Percentiles rank a stretch among this genome's conserved stretches.
These are phyloP conservation scores for Erythrocercus mccallii DNA, from an alignment of 2,113 vertebrate genomes.

Conservation along the genomic window DNA sequence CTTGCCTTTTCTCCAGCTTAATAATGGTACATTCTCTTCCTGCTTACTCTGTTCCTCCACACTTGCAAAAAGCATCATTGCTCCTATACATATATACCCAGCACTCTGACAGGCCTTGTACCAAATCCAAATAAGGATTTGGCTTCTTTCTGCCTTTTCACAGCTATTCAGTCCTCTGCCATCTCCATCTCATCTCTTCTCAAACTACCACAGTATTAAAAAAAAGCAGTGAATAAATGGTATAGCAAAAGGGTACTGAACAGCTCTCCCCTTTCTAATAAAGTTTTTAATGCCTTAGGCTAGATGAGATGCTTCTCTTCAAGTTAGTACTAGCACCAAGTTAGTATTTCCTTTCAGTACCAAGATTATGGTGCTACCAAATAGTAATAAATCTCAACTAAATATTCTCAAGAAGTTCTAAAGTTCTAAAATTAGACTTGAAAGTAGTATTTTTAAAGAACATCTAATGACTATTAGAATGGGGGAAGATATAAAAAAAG, in stretches of 20 bases:
- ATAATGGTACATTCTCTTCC: not conserved
- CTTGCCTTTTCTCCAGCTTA: not conserved
- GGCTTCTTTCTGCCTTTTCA: not conserved
- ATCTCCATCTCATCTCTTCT: not conserved
- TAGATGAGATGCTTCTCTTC: not conserved
- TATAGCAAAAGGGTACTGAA: not conserved
- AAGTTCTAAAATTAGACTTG: not conserved
- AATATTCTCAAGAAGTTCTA: not conserved
- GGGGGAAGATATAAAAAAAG: not conserved
- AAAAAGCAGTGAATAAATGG: not conserved
- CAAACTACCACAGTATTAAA: not conserved
- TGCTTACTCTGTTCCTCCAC: not conserved
- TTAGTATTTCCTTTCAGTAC: not conserved
- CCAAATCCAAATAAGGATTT: not conserved
- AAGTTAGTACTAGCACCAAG: not conserved
- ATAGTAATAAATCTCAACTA: not conserved
- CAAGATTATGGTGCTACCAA: not conserved
- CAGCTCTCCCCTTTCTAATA: not conserved
- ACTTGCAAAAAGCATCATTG: not conserved
- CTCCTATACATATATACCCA: rapidly evolving
- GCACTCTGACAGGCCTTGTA: not conserved
- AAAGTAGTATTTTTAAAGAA: not conserved
- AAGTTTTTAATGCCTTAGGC: not conserved
- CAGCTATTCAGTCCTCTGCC: not conserved
- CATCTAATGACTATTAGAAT: not conserved